phyloP scores from a whole-genome alignment of 2,888 invertebrate species.

The Hemithea aestivaria region DNA sequence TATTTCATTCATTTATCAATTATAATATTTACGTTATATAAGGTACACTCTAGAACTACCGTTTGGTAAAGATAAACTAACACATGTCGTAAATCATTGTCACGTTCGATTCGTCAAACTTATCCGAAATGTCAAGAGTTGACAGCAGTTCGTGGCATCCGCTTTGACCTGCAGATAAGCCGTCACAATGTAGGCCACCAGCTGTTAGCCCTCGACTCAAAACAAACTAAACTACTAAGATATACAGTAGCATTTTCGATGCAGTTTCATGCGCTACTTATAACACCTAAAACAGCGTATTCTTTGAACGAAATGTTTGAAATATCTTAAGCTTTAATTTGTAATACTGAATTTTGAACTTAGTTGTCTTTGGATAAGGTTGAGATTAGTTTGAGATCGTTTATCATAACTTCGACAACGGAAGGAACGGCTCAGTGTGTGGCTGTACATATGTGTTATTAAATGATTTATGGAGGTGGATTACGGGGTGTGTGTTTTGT shows the following conservation, averaged over 20 bases:
- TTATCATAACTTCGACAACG: slow-evolving; percentile 55
- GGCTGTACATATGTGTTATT: slow-evolving; percentile 77
- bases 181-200: slow-evolving; percentile 40
- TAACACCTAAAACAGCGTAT: slow-evolving; percentile 42
- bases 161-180: slow-evolving; percentile 59
- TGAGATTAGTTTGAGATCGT: slow-evolving; percentile 27
- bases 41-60: too few species aligned
- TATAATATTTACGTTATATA: too few species aligned
- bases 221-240: slow-evolving; percentile 31
- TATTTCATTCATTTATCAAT: too few species aligned
- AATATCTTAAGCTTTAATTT: slow-evolving; percentile 40
- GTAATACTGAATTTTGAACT: slow-evolving; percentile 25
- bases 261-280: slow-evolving; percentile 36
- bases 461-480: slow-evolving; percentile 78
- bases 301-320: slow-evolving; percentile 40
- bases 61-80: slow-evolving; percentile 38
- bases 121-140: slow-evolving; percentile 72
- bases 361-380: slow-evolving; percentile 28
- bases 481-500: slow-evolving; percentile 47
- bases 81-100: slow-evolving; percentile 58
- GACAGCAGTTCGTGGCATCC: slow-evolving; percentile 71
- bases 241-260: slow-evolving; percentile 38
- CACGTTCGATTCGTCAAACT: slow-evolving; percentile 67
- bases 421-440: slow-evolving; percentile 76
- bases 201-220: slow-evolving; percentile 24